phyloP scores from a whole-genome alignment of 2,888 invertebrate genomes.

The Drosophila macrospina region DNA sequence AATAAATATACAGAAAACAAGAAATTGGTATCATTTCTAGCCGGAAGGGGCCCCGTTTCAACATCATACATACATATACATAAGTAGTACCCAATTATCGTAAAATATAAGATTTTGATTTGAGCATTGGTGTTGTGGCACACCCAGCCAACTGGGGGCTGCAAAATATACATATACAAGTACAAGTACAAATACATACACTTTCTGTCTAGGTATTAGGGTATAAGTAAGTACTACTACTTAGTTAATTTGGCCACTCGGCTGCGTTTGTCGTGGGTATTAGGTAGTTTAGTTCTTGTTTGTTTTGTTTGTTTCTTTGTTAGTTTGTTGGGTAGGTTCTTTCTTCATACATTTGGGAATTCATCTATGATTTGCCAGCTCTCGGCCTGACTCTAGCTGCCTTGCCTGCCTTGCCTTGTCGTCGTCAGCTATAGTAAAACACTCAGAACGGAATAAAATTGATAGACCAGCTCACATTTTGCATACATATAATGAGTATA shows the following conservation, averaged over 20 bases:
- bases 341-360: constrained; percentile 51
- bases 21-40: constrained; percentile 44
- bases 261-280: constrained; percentile 71
- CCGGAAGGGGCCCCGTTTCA: constrained; percentile 50
- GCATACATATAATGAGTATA: constrained; percentile 32
- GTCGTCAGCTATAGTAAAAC: constrained; percentile 32
- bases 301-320: too few relatives aligned
- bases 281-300: constrained; percentile 61
- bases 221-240: constrained; percentile 66
- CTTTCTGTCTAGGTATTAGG: constrained; percentile 45
- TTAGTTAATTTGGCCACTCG: constrained; percentile 78
- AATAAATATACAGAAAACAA: constrained; percentile 21
- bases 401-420: constrained; percentile 26
- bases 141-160: constrained; percentile 69
- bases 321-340: constrained; percentile 74
- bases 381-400: constrained; percentile 2
- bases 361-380: constrained; percentile 69
- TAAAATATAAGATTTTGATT: constrained; percentile 77
- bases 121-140: constrained; percentile 71
- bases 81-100: constrained; percentile 53
- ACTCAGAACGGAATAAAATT: constrained; percentile 60
- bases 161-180: constrained; percentile 71
- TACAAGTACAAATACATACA: constrained; percentile 44
- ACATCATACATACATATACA: constrained; percentile 41
- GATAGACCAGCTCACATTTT: constrained; percentile 49